Conservation (phyloP, 2,888 invertebrate genomes). For the Cerastis leucographa region DNA sequence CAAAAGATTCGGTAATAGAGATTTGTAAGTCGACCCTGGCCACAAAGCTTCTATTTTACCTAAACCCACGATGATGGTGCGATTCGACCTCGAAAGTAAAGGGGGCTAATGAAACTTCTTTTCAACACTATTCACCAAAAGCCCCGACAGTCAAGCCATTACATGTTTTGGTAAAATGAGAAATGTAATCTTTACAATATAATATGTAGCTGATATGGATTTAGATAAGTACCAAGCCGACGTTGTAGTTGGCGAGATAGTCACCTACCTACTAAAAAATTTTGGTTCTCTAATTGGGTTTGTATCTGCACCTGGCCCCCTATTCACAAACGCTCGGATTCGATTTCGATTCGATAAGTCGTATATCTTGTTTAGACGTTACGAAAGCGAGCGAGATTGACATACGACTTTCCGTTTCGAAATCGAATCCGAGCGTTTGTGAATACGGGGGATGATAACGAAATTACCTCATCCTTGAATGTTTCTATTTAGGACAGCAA, state of each 20-base stretch:
- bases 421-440: no score
- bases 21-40: conserved; percentile 60
- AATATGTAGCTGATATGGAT: conserved; percentile 7
- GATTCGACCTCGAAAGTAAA: conserved; percentile 67
- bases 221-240: neutral
- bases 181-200: conserved; percentile 15
- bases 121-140: conserved; percentile 23
- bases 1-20: conserved; percentile 59
- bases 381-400: no score
- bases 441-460: no score
- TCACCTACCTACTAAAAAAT: neutral
- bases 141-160: neutral
- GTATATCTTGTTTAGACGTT: no score
- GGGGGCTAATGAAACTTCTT: conserved; percentile 64
- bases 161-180: conserved; percentile 11
- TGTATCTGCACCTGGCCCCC: no score
- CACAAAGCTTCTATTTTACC: conserved; percentile 57
- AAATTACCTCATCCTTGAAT: conserved; percentile 16
- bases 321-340: no score
- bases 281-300: conserved; percentile 9
- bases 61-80: conserved; percentile 59
- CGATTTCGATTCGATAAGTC: no score
- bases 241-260: conserved; percentile 16
- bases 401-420: no score
- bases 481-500: neutral